phyloP scores from a whole-genome alignment of 2,888 invertebrate species.

The Pristionchus japonicus region DNA sequence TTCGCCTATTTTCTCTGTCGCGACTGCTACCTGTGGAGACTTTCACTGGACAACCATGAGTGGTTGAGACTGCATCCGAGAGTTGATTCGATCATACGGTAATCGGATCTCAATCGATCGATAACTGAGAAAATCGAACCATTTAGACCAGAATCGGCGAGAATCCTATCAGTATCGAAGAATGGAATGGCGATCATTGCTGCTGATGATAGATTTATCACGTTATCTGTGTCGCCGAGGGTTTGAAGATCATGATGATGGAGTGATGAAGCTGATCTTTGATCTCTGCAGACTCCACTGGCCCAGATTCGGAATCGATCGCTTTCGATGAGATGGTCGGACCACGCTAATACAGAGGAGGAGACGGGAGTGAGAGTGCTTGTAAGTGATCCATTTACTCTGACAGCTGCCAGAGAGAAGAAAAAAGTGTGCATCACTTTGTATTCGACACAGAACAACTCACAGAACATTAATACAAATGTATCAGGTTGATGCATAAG shows the following conservation, averaged over 20 bases:
- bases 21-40: slow-evolving; percentile 16
- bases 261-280: background rate
- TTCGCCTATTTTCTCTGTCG: slow-evolving; percentile 25
- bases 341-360: background rate
- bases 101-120: background rate
- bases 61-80: slow-evolving; percentile 14
- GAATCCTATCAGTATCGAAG: background rate
- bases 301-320: slow-evolving; percentile 19
- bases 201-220: slow-evolving; percentile 22
- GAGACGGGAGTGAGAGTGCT: background rate
- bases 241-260: background rate
- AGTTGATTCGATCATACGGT: slow-evolving; percentile 7
- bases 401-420: too few species aligned
- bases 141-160: background rate
- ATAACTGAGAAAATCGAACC: background rate
- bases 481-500: too few species aligned
- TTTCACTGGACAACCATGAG: slow-evolving; percentile 4
- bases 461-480: too few species aligned
- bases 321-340: background rate
- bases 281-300: slow-evolving; percentile 27
- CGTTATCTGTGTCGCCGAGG: background rate
- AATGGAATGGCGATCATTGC: background rate
- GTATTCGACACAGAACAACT: too few species aligned
- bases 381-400: too few species aligned
- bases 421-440: too few species aligned